A percentile compares a stretch with the other conserved stretches of the same genome.
Conservation (phyloP, 2,888 invertebrate genomes). For the Acleris laterana region DNA sequence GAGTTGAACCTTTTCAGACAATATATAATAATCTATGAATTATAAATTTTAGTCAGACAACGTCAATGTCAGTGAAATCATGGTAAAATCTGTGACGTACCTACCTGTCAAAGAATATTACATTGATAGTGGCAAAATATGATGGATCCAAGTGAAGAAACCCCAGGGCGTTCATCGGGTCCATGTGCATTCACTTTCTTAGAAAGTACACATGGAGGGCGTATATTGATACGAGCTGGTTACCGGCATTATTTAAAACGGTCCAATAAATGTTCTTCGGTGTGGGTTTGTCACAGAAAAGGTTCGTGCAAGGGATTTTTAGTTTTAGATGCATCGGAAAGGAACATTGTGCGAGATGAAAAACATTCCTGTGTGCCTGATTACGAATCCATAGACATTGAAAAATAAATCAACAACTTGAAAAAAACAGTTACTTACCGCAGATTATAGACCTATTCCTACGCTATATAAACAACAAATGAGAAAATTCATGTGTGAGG, state of each 20-base stretch:
- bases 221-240: conserved; percentile 13
- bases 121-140: no score
- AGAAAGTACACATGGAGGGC: no score
- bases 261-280: conserved; percentile 6
- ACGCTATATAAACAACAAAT: conserved; percentile 4
- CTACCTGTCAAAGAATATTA: no score
- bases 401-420: conserved; percentile 1
- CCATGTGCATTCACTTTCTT: no score
- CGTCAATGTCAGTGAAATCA: no score
- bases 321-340: conserved; percentile 17
- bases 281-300: conserved; percentile 20
- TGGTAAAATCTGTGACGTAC: no score
- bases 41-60: no score
- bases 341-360: conserved; percentile 9
- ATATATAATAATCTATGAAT: no score
- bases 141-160: no score
- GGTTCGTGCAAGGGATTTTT: conserved; percentile 20
- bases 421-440: not conserved
- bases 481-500: conserved; percentile 18
- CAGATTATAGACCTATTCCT: not conserved
- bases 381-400: conserved; percentile 9
- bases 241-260: conserved; percentile 21
- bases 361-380: conserved; percentile 19
- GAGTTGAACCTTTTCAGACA: no score
- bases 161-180: no score